Conservation (phyloP, 37 sponge, comb jelly and placozoan genomes). For the Chondrilla cf. caribensis region DNA sequence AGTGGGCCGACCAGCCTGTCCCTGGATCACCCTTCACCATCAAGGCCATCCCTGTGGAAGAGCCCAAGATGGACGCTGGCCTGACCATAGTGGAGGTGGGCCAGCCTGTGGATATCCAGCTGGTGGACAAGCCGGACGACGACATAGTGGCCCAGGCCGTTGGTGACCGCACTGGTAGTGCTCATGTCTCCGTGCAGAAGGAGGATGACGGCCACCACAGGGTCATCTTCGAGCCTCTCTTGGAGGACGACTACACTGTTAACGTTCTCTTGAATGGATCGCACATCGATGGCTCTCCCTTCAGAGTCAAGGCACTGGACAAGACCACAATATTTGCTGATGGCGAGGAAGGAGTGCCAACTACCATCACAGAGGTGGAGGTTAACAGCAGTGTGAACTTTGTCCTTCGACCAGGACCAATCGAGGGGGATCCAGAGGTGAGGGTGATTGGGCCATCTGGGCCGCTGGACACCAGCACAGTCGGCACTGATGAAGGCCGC, state of each 20-base stretch:
- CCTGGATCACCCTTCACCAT: conserved; percentile 76
- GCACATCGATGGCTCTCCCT: conserved; percentile 70
- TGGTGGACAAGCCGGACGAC: conserved; percentile 49
- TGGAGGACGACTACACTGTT: conserved; percentile 52
- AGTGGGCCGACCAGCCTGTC: conserved; percentile 53
- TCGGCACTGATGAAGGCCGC: conserved; percentile 18
- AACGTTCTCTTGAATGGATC: conserved; percentile 54
- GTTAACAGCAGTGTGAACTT: conserved; percentile 24
- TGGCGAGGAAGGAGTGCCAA: conserved; percentile 18
- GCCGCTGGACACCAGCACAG: conserved; percentile 25
- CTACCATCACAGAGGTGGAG: conserved; percentile 42
- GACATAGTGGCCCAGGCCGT: conserved; percentile 50
- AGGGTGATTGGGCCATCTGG: conserved; percentile 57
- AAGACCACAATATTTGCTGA: conserved; percentile 14
- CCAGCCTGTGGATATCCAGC: conserved; percentile 53
- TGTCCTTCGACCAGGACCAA: conserved; percentile 12
- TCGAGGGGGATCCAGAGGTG: conserved; percentile 33
- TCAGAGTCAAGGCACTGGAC: conserved; percentile 40
- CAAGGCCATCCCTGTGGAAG: conserved; percentile 58
- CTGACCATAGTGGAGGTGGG: conserved; percentile 36
- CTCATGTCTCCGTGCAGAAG: conserved; percentile 56
- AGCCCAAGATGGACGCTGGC: conserved; percentile 34
- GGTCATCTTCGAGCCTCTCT: conserved; percentile 36
- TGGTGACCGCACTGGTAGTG: conserved; percentile 51
- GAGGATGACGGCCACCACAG: conserved; percentile 36